Evolutionary conservation across 2,797 vertebrate species (phyloP), one percentile per base, ranked within the genome.

Genomic region (Moxostoma hubbsi): DNA sequence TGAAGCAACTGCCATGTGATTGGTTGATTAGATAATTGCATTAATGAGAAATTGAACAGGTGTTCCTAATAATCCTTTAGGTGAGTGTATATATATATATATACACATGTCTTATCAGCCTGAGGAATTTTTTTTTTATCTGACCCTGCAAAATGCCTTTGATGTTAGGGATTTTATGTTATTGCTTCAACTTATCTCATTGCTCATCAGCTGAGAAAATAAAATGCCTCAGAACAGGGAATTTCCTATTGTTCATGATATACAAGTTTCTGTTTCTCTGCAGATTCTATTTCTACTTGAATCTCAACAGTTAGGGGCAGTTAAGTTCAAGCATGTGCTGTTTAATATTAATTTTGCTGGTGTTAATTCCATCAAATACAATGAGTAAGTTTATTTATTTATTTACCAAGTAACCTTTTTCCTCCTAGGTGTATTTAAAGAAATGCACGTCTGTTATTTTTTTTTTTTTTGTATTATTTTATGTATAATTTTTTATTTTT

Each of bases 131-230:
- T 15, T 45, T 59, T 59, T 72, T 12, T 15, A 12, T 58, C 16
- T 11, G 47, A 46, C 11, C 36, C 0, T 46, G 9, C n/a, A 12
- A 18, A 46, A 16, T 11, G 10, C 7, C 46, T 49, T 58, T 18
- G 1, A 59, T 24, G 12, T 24, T 7, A 13, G 45, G 55, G 11
- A 47, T 24, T 47, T 72, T 36, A 36, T 36, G 36, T 36, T 62
- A 49, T 62, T 36, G 18, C 11, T 2, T 73, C 10, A 57, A 13
- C 64, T 53, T 80, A 83, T 75, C 80, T 75, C 8, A 57, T 58
- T 74, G 61, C 15, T 59, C 62, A 82, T 82, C 55, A 63, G 0
- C 50, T 73, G 82, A 83, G 62, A 77, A 70, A 50, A n/a, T 45
- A 54, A 5, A 43, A 70, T 75, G 12, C n/a, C 7, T 11, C 59